Conservation (phyloP, 2,888 invertebrate species). For the Zelleria hepariella region DNA sequence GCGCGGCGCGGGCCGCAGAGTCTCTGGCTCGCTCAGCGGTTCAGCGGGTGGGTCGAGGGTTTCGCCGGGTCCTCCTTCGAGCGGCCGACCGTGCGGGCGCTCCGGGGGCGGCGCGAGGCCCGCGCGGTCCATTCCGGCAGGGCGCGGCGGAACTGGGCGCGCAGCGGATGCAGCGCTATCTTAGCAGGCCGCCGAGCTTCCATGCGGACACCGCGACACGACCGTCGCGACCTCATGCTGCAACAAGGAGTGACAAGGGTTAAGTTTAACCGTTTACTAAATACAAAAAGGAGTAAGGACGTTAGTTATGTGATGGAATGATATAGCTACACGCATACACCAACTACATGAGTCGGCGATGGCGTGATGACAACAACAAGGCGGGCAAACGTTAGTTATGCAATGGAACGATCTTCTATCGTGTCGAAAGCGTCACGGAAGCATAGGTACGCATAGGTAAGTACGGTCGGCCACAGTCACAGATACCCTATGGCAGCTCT, state of each 20-base stretch:
- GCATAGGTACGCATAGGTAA: too few relatives aligned
- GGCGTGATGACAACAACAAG: too few relatives aligned
- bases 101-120: slow-evolving; percentile 54
- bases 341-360: too few relatives aligned
- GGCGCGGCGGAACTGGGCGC: slow-evolving; percentile 50
- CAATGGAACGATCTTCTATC: too few relatives aligned
- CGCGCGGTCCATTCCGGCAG: slow-evolving; percentile 62
- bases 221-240: slow-evolving; percentile 69
- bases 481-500: too few relatives aligned
- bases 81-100: slow-evolving; percentile 49
- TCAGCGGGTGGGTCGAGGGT: slow-evolving; percentile 38
- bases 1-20: slow-evolving; percentile 48
- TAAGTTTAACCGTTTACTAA: too few relatives aligned
- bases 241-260: not conserved
- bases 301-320: too few relatives aligned
- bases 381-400: too few relatives aligned
- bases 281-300: too few relatives aligned
- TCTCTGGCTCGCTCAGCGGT: slow-evolving; percentile 48
- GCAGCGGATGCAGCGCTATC: slow-evolving; percentile 53
- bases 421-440: too few relatives aligned
- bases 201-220: slow-evolving; percentile 60
- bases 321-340: too few relatives aligned
- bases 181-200: slow-evolving; percentile 62
- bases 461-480: too few relatives aligned
- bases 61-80: slow-evolving; percentile 63